phyloP scores from a whole-genome alignment of 2,797 vertebrate genomes.

The Ctenopoma multispine region DNA sequence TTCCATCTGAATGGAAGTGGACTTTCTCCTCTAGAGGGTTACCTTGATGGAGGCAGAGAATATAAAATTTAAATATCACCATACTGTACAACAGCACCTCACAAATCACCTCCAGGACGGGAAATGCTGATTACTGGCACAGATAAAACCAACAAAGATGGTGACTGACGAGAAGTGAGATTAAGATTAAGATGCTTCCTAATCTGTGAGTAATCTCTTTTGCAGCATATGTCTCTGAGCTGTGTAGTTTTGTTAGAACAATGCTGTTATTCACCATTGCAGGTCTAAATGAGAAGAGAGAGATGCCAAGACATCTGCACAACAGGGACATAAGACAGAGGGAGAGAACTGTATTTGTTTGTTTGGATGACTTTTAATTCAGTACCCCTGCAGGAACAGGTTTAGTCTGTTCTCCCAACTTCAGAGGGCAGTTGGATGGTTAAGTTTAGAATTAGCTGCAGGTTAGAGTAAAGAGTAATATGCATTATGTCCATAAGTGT shows the following conservation, averaged over 20 bases:
- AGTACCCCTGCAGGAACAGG: too few relatives aligned
- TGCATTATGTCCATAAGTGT: too few relatives aligned
- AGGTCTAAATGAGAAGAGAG: not conserved
- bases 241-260: not conserved
- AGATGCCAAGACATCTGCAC: not conserved
- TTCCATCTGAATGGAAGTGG: slow-evolving; percentile 46
- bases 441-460: too few relatives aligned
- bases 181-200: slow-evolving; percentile 47
- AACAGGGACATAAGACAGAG: accelerated
- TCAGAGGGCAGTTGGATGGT: too few relatives aligned
- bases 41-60: not conserved
- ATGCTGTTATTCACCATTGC: not conserved
- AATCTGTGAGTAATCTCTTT: slow-evolving; percentile 55
- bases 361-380: too few relatives aligned
- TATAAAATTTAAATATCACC: not conserved
- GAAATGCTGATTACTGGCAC: not conserved
- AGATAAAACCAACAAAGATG: slow-evolving; percentile 44
- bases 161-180: slow-evolving; percentile 37
- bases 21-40: slow-evolving; percentile 5
- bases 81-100: too few relatives aligned
- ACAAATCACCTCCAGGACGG: not conserved
- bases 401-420: too few relatives aligned
- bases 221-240: slow-evolving; percentile 25
- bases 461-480: not conserved
- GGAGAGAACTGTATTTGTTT: not conserved